These are phyloP conservation scores for Muscidifurax raptorellus DNA, from an alignment of 1,140 invertebrate genomes.

Conservation along the genomic window DNA sequence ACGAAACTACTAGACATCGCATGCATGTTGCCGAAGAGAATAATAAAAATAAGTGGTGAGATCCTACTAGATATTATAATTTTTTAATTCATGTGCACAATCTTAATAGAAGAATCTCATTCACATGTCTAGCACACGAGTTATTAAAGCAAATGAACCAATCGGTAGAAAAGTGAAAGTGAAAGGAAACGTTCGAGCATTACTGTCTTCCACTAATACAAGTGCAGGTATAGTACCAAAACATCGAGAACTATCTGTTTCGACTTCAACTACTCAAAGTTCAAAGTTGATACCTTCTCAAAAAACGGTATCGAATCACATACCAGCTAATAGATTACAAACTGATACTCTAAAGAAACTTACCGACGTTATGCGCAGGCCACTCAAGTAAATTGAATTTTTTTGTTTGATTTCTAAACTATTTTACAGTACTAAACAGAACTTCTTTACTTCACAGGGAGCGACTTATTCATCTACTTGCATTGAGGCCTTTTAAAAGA, in stretches of 20 bases:
- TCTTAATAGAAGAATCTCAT: slow-evolving; percentile 31
- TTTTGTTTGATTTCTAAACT: neutral
- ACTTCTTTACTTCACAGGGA: slow-evolving; percentile 78
- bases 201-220: slow-evolving; percentile 68
- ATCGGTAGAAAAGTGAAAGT: slow-evolving; percentile 90
- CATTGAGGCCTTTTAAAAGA: slow-evolving; percentile 94
- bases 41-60: slow-evolving; percentile 93
- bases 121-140: slow-evolving; percentile 83
- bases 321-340: slow-evolving; percentile 57
- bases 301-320: slow-evolving; percentile 61
- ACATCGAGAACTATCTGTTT: slow-evolving; percentile 9
- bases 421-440: slow-evolving; percentile 51
- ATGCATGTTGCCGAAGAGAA: slow-evolving; percentile 93
- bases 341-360: slow-evolving; percentile 65
- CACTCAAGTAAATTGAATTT: slow-evolving; percentile 79
- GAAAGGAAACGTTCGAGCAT: slow-evolving; percentile 74
- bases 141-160: slow-evolving; percentile 92
- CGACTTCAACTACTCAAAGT: slow-evolving; percentile 56
- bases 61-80: neutral
- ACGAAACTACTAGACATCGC: slow-evolving; percentile 90
- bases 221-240: slow-evolving; percentile 62
- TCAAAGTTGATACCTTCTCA: slow-evolving; percentile 56
- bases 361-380: slow-evolving; percentile 82
- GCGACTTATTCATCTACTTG: slow-evolving; percentile 93
- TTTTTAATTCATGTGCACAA: neutral